Conservation (phyloP, 2,797 vertebrate genomes). For the Acanthis flammea region DNA sequence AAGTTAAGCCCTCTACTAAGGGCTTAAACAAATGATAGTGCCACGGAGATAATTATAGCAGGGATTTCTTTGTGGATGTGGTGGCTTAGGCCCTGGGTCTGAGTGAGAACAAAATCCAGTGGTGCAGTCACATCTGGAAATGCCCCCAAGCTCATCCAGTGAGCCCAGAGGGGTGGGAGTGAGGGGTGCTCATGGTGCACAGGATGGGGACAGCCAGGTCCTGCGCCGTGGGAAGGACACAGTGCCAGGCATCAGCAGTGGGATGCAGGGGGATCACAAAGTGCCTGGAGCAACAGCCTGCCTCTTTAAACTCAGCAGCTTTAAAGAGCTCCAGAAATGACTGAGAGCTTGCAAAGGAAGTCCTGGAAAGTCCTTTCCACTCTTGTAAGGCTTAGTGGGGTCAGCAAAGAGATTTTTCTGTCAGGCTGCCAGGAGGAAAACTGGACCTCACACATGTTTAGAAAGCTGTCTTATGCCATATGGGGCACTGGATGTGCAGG, state of each 20-base stretch:
- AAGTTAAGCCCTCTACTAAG: slow-evolving; percentile 54
- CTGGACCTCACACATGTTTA: neutral
- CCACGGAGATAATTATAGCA: slow-evolving; percentile 67
- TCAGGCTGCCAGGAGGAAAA: neutral
- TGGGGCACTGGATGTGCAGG: neutral
- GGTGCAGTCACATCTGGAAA: neutral
- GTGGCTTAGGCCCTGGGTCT: slow-evolving; percentile 26
- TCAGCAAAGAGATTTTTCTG: neutral
- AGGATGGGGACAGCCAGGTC: neutral
- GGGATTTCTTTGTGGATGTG: slow-evolving; percentile 67
- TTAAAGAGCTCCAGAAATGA: neutral
- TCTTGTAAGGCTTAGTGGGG: neutral
- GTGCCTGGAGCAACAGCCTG: neutral
- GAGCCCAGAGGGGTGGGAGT: neutral
- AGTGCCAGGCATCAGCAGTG: neutral
- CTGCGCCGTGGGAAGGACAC: neutral
- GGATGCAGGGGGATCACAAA: neutral
- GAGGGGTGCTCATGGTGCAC: neutral
- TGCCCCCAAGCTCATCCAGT: fast-evolving
- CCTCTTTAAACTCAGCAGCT: neutral
- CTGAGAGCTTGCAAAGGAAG: neutral
- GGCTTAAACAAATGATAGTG: slow-evolving; percentile 57
- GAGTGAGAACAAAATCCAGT: neutral
- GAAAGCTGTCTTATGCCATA: neutral
- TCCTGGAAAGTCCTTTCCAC: neutral